A percentile compares a stretch with the other conserved stretches of the same genome.
These are phyloP conservation scores for Drosophila mayaguana DNA, from an alignment of 2,888 invertebrate genomes.

Conservation along the genomic window DNA sequence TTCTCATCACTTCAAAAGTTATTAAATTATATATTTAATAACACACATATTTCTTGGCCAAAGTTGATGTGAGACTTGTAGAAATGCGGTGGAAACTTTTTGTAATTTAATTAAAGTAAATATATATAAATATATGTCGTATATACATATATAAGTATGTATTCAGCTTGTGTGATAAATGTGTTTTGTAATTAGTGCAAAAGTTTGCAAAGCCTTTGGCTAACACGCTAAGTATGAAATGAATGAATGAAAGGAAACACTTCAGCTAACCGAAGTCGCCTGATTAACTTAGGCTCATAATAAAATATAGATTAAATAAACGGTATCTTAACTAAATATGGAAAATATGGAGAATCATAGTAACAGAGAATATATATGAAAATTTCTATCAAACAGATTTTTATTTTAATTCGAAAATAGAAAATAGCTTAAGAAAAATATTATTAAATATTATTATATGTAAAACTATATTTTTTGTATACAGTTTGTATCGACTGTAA, in stretches of 20 bases:
- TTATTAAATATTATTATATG: no score
- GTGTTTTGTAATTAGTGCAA: constrained; percentile 60
- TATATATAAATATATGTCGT: constrained; percentile 4
- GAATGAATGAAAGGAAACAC: constrained; percentile 21
- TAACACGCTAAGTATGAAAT: constrained; percentile 24
- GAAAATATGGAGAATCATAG: not conserved
- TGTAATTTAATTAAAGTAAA: constrained; percentile 55
- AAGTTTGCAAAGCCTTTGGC: constrained; percentile 49
- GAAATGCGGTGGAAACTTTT: constrained; percentile 38
- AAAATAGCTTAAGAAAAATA: no score
- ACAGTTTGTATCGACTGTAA: no score
- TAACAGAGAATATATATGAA: not conserved
- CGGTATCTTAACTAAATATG: not conserved
- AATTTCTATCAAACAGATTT: not conserved
- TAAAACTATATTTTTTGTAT: no score
- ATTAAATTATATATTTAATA: not conserved
- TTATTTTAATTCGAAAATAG: no score
- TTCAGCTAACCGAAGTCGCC: constrained; percentile 4
- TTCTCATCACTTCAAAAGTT: not conserved
- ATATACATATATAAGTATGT: not conserved
- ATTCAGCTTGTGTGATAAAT: constrained; percentile 29
- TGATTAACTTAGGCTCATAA: not conserved
- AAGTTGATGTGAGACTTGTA: not conserved
- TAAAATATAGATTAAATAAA: not conserved
- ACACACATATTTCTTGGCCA: no score